Conservation (phyloP, 1,140 invertebrate genomes). For the Tetragnatha versicolor region DNA sequence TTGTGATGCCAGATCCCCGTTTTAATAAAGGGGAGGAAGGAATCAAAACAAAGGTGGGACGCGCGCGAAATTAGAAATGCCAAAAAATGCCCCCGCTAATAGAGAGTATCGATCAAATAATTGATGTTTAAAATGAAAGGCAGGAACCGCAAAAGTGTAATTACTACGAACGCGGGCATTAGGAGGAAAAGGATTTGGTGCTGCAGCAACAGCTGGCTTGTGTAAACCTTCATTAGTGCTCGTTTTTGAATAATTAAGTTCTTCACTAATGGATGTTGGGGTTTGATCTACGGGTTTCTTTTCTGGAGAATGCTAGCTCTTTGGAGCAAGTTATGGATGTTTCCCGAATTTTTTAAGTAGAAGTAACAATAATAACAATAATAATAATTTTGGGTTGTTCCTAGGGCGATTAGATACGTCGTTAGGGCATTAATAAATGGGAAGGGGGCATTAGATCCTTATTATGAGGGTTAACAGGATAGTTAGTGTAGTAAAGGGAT, state of each 20-base stretch:
- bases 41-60: constrained; percentile 27
- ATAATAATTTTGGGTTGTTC: too few species aligned
- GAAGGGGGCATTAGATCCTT: too few species aligned
- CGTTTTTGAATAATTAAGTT: constrained; percentile 51
- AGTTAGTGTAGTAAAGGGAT: too few species aligned
- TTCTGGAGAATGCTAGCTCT: too few species aligned
- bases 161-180: constrained; percentile 23
- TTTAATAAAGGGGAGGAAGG: constrained; percentile 13
- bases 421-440: too few species aligned
- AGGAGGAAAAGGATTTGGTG: background rate
- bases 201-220: constrained; percentile 10
- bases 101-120: constrained; percentile 39
- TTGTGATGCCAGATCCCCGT: background rate
- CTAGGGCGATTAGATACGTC: too few species aligned
- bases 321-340: too few species aligned
- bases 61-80: constrained; percentile 21
- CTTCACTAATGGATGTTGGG: constrained; percentile 33
- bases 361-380: too few species aligned
- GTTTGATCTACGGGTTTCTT: constrained; percentile 13
- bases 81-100: constrained; percentile 34
- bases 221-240: constrained; percentile 49
- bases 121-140: constrained; percentile 48
- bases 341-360: too few species aligned
- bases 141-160: constrained; percentile 25
- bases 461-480: too few species aligned